phyloP scores from a whole-genome alignment of 2,888 invertebrate species.

The Eupithecia tripunctaria region DNA sequence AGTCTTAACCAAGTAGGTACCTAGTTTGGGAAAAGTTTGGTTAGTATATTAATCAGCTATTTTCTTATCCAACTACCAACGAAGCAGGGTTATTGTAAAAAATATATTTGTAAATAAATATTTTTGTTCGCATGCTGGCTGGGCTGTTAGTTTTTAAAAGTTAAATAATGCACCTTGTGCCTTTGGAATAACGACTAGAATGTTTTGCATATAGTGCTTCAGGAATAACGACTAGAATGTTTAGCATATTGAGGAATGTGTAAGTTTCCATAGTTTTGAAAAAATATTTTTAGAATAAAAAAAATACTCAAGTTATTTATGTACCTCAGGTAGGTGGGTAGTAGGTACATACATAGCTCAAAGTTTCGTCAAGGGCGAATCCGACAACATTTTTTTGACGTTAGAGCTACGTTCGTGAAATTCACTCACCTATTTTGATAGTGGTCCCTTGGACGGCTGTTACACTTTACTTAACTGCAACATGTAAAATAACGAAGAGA shows the following conservation, averaged over 20 bases:
- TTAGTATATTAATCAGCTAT: background rate
- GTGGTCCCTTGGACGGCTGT: conserved; percentile 43
- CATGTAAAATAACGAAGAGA: conserved; percentile 38
- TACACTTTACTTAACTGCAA: conserved; percentile 42
- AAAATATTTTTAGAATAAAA: background rate
- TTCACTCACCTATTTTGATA: conserved; percentile 56
- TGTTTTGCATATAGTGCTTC: background rate
- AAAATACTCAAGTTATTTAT: background rate
- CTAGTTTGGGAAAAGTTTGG: background rate
- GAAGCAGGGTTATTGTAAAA: background rate
- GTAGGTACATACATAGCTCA: conserved; percentile 28
- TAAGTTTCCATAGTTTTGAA: background rate
- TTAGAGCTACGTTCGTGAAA: conserved; percentile 41
- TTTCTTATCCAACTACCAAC: background rate
- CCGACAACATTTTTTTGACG: conserved; percentile 52
- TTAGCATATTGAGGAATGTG: background rate
- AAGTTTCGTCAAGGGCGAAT: conserved; percentile 65
- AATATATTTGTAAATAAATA: background rate
- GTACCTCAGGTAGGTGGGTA: conserved; percentile 29
- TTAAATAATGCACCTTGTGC: background rate
- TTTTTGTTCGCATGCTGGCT: too few relatives aligned
- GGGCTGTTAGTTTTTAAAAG: background rate
- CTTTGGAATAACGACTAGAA: background rate
- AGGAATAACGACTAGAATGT: background rate
- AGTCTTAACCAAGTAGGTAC: background rate